A percentile compares a stretch with the other conserved stretches of the same genome.
These are phyloP conservation scores for Trachelipus rathkii DNA, from an alignment of 1,140 invertebrate species.

Conservation along the genomic window DNA sequence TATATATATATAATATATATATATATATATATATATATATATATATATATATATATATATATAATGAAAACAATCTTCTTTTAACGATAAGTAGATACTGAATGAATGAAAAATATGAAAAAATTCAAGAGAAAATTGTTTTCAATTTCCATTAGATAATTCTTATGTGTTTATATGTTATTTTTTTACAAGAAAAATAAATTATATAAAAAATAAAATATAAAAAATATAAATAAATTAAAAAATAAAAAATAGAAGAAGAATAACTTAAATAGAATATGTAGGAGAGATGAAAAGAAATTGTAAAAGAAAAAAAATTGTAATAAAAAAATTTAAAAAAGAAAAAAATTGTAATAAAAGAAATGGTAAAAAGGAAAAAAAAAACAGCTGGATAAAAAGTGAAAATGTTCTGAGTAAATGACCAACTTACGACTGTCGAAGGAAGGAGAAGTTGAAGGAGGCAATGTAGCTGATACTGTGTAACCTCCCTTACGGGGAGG, in stretches of 20 bases:
- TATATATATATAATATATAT: no score
- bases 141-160: no score
- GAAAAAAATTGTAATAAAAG: background rate
- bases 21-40: background rate
- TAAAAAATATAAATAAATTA: no score
- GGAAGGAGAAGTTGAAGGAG: constrained; percentile 27
- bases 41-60: constrained; percentile 15
- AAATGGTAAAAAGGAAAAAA: no score
- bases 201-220: no score
- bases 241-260: no score
- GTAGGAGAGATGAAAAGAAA: background rate
- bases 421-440: constrained; percentile 42
- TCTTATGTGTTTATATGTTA: no score
- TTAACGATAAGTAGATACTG: background rate
- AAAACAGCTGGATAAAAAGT: no score
- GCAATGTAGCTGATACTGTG: constrained; percentile 36
- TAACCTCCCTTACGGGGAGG: constrained; percentile 22
- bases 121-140: no score
- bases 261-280: background rate
- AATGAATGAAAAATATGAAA: background rate
- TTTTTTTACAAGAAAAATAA: no score
- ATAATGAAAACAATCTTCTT: background rate
- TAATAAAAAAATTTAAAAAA: background rate
- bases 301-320: background rate
- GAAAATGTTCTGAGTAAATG: constrained; percentile 26